Conservation (phyloP, 2,113 vertebrate species). For the Lethenteron reissneri region DNA sequence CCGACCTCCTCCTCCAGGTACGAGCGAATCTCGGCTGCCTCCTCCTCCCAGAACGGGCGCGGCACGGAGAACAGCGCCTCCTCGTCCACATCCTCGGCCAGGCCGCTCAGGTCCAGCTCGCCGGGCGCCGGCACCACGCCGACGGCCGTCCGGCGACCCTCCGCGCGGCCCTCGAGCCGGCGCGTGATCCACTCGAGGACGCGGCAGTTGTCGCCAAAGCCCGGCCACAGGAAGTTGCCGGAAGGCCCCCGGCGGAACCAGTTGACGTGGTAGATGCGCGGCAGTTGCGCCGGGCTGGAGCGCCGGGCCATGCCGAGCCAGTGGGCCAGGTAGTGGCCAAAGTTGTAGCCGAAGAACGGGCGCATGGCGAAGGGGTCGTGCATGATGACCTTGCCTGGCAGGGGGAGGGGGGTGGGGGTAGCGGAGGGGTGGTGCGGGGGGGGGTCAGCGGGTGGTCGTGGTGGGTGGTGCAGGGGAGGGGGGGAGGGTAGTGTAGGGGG, state of each 20-base stretch:
- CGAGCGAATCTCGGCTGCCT: constrained; percentile 35
- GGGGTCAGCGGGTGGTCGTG: background rate
- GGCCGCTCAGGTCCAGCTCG: constrained; percentile 23
- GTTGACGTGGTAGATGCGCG: constrained; percentile 30
- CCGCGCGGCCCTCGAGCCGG: constrained; percentile 33
- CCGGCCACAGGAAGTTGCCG: constrained; percentile 25
- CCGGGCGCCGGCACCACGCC: constrained; percentile 29
- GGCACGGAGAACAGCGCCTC: constrained; percentile 29
- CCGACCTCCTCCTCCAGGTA: constrained; percentile 58
- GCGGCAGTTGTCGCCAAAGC: constrained; percentile 21
- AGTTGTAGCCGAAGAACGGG: constrained; percentile 33
- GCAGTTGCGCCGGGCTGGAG: constrained; percentile 15
- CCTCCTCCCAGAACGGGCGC: constrained; percentile 37
- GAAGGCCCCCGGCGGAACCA: constrained; percentile 24
- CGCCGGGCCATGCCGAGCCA: constrained; percentile 23
- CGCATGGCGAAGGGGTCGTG: constrained; percentile 37
- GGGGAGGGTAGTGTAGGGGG: background rate
- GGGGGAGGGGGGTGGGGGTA: background rate
- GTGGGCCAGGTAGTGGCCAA: constrained; percentile 23
- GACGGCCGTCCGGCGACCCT: constrained; percentile 25
- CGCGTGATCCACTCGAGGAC: constrained; percentile 15
- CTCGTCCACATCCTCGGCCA: constrained; percentile 20
- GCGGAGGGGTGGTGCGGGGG: background rate
- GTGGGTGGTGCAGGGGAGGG: background rate
- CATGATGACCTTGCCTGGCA: constrained; percentile 28